Conservation (phyloP, 2,113 vertebrate species). For the Megaceryle torquata region DNA sequence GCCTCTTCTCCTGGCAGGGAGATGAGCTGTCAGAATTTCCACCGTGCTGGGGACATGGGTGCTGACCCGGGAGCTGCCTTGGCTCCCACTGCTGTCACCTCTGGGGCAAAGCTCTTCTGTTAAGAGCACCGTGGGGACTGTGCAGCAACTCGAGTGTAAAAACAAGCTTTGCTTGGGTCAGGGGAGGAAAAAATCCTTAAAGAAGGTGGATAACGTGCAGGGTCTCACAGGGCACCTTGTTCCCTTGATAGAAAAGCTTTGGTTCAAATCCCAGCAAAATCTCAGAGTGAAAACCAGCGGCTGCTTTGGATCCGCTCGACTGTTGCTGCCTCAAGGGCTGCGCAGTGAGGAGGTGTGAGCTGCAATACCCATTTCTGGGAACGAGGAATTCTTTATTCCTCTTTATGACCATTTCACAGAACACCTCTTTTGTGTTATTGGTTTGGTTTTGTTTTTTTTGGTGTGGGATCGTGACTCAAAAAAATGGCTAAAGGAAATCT, state of each 20-base stretch:
- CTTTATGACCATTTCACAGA: not conserved
- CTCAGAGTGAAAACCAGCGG: accelerated
- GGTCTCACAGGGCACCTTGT: not conserved
- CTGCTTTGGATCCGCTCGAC: accelerated
- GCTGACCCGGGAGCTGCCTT: not conserved
- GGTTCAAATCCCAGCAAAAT: too few relatives aligned
- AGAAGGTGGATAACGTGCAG: not conserved
- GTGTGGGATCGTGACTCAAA: not conserved
- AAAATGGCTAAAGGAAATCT: not conserved
- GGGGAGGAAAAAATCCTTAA: not conserved
- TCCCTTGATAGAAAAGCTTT: accelerated
- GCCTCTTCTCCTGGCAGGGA: not conserved
- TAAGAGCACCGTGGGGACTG: not conserved
- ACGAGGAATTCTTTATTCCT: not conserved
- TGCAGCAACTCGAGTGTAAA: not conserved
- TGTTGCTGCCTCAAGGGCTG: not conserved
- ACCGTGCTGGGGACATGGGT: accelerated
- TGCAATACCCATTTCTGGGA: not conserved
- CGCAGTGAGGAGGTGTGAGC: not conserved
- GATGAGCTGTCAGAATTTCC: not conserved
- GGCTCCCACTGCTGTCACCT: not conserved
- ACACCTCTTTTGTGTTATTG: too few relatives aligned
- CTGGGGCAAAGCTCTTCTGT: not conserved
- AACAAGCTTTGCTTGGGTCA: not conserved
- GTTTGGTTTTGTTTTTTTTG: too few relatives aligned